A percentile compares a stretch with the other conserved stretches of the same genome.
Evolutionary conservation across 2,113 vertebrate genomes (phyloP).

Genomic region (Nyctibius bracteatus): DNA sequence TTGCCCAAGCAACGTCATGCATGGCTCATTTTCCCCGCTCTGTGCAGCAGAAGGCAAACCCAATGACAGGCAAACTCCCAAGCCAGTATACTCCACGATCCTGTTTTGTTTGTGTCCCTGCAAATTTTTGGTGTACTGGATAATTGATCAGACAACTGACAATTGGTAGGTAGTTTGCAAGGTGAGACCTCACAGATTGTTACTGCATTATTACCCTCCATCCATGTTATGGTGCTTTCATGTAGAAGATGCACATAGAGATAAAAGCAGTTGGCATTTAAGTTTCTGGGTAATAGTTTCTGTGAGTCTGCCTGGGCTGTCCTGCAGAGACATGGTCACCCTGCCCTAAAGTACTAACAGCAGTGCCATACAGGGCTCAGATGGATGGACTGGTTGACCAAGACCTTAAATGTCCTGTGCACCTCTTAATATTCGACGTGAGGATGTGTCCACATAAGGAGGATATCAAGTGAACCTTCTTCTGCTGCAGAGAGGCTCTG

Average conservation of each 20-base stretch:
- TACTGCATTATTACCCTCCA: background rate
- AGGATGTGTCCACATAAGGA: background rate
- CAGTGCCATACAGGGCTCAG: background rate
- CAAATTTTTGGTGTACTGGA: background rate
- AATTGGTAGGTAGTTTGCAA: background rate
- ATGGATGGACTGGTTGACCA: background rate
- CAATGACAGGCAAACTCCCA: background rate
- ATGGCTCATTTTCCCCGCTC: background rate
- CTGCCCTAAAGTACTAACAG: background rate
- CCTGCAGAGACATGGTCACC: accelerated
- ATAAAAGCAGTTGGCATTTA: background rate
- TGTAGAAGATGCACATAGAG: background rate
- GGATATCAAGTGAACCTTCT: background rate
- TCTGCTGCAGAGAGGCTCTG: background rate
- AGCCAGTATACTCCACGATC: background rate
- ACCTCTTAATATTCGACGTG: background rate
- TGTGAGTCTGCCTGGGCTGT: background rate
- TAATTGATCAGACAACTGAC: background rate
- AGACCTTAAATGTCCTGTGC: background rate
- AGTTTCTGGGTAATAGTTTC: background rate
- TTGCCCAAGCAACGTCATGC: background rate
- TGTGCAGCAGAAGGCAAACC: background rate
- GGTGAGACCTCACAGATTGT: background rate
- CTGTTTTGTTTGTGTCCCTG: background rate
- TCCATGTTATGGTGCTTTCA: accelerated